Evolutionary conservation across 2,113 vertebrate genomes (phyloP), one percentile per base, ranked within the genome.

Genomic region (Prionailurus bengalensis): DNA sequence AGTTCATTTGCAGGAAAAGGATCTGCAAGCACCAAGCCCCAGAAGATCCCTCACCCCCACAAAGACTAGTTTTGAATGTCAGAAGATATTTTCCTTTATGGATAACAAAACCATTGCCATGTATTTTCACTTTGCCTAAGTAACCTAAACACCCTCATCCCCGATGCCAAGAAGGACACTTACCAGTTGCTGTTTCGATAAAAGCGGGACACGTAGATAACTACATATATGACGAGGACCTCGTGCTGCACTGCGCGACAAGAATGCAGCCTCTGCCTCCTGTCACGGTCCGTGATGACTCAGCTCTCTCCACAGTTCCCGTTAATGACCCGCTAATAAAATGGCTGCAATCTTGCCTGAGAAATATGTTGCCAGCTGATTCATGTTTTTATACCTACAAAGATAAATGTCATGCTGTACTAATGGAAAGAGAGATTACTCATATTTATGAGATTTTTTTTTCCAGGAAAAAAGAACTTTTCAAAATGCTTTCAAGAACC

Each of bases 401-500:
- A 97, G 82, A 89, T 19, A 89, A 96, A 96, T 85, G 65, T 88
- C 31, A 96, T 81, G 63, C 12, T 81, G 93, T 0, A 0, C 4
- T 66, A 92, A 96, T 14, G 9, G 33, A 25, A 93, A 93, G 80
- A 48, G 70, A 83, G 2, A 66, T 89, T 73, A 78, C 95, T 96
- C 84, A 66, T 88, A 76, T 92, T 93, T 97, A 61, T 88, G 66
- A 93, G 63, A 48, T 15, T 78, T 95, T 66, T 89, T 27, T 95
- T 70, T 7, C 71, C 63, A 89, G 36, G 71, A 83, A 74, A 1
- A 91, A 93, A 86, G 86, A 93, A 31, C 65, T 79, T 97, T 39
- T 95, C 23, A 5, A 1, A 97, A 94, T 83, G 1, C 84, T 97
- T 97, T 96, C 71, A 97, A 84, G 31, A 85, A 13, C 87, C 25